Conservation (phyloP, 2,888 invertebrate genomes). For the Tigriopus californicus region DNA sequence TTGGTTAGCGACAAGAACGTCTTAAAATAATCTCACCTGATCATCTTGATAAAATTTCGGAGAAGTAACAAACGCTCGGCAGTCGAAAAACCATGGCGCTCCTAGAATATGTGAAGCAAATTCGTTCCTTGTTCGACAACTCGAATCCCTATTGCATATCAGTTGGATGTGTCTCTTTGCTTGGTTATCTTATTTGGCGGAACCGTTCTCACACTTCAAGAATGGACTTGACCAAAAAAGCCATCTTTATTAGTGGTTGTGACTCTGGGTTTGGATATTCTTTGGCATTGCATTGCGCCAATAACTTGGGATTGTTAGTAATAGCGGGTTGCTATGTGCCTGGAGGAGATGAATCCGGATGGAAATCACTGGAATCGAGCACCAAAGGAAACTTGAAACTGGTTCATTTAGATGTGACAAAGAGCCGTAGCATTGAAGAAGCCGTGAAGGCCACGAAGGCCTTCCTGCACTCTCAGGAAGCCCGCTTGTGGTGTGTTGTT, state of each 20-base stretch:
- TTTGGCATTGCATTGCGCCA: constrained; percentile 39
- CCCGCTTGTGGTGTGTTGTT: constrained; percentile 55
- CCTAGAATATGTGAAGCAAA: no score
- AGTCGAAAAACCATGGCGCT: no score
- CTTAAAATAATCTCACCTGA: no score
- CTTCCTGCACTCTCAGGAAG: neutral
- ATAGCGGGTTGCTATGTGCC: constrained; percentile 43
- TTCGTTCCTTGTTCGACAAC: no score
- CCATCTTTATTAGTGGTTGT: constrained; percentile 52
- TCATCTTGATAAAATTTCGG: no score
- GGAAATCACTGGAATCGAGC: neutral
- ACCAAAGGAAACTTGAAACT: neutral
- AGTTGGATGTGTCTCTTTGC: no score
- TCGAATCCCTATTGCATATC: no score
- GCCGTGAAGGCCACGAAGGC: neutral
- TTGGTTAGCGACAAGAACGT: no score
- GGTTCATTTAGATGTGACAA: constrained; percentile 3
- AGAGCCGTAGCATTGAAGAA: neutral
- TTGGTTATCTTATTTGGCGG: no score
- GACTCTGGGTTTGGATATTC: constrained; percentile 67
- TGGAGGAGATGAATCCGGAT: neutral
- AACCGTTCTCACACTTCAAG: no score
- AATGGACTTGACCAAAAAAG: constrained; percentile 2
- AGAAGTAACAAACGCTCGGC: no score
- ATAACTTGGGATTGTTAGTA: constrained; percentile 46